phyloP scores from a whole-genome alignment of 2,113 vertebrate genomes.

The Mellivora capensis region DNA sequence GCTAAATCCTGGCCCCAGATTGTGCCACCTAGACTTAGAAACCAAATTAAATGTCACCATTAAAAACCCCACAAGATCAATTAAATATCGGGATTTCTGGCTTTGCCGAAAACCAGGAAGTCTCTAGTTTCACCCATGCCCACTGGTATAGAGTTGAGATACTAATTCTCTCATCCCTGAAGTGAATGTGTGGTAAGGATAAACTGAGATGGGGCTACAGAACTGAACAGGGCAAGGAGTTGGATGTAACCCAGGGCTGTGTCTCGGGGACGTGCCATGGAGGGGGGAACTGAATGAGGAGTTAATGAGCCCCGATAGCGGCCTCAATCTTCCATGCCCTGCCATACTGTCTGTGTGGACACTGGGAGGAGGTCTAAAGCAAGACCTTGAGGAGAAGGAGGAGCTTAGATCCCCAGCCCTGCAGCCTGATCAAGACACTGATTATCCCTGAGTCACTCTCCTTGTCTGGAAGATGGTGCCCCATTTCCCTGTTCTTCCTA shows the following conservation, averaged over 20 bases:
- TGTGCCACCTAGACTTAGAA: background rate
- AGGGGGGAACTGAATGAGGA: background rate
- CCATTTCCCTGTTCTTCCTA: background rate
- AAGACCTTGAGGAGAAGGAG: background rate
- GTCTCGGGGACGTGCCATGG: background rate
- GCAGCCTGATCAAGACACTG: background rate
- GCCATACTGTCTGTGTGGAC: background rate
- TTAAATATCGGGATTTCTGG: background rate
- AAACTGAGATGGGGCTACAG: background rate
- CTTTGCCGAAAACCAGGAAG: background rate
- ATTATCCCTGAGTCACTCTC: background rate
- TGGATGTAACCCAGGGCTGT: background rate
- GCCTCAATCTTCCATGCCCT: background rate
- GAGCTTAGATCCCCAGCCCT: accelerated
- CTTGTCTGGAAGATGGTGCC: background rate
- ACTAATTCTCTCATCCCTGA: background rate
- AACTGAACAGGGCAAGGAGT: background rate
- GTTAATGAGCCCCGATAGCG: background rate
- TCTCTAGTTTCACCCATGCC: background rate
- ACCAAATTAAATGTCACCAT: background rate
- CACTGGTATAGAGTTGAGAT: background rate
- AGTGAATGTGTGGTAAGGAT: background rate
- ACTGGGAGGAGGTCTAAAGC: background rate
- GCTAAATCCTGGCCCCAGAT: background rate
- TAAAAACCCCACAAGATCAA: background rate